Evolutionary conservation across 2,797 vertebrate species (phyloP).

Genomic region (Clarias laeviceps): DNA sequence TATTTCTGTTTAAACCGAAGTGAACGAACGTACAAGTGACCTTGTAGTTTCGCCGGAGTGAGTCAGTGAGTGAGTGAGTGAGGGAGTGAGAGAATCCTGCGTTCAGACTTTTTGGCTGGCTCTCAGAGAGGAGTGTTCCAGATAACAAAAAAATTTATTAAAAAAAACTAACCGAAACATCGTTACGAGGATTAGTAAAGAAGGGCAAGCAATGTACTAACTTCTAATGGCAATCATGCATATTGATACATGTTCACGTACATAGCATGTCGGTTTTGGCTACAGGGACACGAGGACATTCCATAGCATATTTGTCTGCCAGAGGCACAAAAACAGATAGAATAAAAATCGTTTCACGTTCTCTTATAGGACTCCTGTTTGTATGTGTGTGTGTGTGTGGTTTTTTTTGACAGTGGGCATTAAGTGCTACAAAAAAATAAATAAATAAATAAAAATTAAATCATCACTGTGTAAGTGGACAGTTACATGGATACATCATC

Average conservation of each 20-base stretch:
- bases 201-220: conserved; percentile 62
- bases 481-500: conserved; percentile 33
- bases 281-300: conserved; percentile 62
- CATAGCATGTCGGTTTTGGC: conserved; percentile 58
- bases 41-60: conserved; percentile 23
- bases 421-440: conserved; percentile 49
- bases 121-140: conserved; percentile 50
- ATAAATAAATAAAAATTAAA: conserved; percentile 1
- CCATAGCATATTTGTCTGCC: conserved; percentile 58
- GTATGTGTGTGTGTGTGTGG: neutral
- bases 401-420: conserved; percentile 58
- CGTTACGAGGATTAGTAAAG: conserved; percentile 55
- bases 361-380: conserved; percentile 40
- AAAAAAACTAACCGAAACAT: neutral
- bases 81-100: conserved; percentile 15
- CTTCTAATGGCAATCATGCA: conserved; percentile 61
- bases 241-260: conserved; percentile 61
- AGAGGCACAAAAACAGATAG: conserved; percentile 53
- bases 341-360: conserved; percentile 47
- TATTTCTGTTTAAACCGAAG: conserved; percentile 31
- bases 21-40: conserved; percentile 44
- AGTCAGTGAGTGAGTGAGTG: too few species aligned
- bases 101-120: conserved; percentile 41
- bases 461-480: conserved; percentile 35
- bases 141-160: conserved; percentile 22